Base-by-base conservation (phyloP, 2,888 invertebrate species). In the Tenthredo scrophulariae region DNA sequence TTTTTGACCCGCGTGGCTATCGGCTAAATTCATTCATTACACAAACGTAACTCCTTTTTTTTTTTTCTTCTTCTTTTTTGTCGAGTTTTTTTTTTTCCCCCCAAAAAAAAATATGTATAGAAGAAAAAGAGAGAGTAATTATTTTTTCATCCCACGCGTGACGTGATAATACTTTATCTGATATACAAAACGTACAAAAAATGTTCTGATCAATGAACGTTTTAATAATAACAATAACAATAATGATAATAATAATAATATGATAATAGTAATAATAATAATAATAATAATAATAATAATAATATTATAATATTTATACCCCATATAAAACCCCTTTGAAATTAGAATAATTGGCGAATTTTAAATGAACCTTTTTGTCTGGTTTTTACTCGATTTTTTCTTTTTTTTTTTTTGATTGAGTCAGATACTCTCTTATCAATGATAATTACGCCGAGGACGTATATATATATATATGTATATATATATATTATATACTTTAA, bases 31-130 rank as follows among this genome's bases (percentile, higher is more conserved):
- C 62, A 13, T 62, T 62, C 62, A 62, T 62, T 22, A 62, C 26
- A 9, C 22, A 26, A 26, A 62, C 26, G 62, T 62, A 62, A 37
- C 58, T 80, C 72, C 40, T 65, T n/a, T 67, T 75, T 74, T 86
- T 74, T 79, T 84, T 86, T 74, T 79, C 82, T 86, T 84, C 54
- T 84, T 82, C 82, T 80, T 75, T 86, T 18, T 33, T 33, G 33
- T 33, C 18, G 4, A 18, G 18, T 50, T n/a, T 50, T 75, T 72
- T 86, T 74, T 72, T 84, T 86, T 84, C 43, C 7, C 10, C 2
- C 40, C 7, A 9, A 43, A 43, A 43, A 33, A 33, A 33, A 33
- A 33, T n/a, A 37, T 43, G 10, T 43, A 10, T 13, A 46, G 15
- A 67, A 54, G 18, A n/a, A n/a, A n/a, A n/a, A 50, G 5, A n/a